A percentile compares a stretch with the other conserved stretches of the same genome.
Conservation (phyloP, 2,797 vertebrate genomes). For the Alauda arvensis region DNA sequence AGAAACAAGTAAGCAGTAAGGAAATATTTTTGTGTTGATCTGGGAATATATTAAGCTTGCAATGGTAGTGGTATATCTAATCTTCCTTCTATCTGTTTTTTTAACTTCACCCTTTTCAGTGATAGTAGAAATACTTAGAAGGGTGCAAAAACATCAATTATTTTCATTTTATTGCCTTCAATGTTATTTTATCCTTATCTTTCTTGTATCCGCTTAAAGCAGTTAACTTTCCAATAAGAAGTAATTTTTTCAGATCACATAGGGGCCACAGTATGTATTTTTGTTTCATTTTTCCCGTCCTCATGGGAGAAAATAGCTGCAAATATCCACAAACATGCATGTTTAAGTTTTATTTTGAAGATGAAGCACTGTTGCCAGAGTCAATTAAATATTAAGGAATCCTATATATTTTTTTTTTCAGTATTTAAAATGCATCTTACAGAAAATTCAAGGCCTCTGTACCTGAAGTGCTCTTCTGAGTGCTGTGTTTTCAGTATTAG, state of each 20-base stretch:
- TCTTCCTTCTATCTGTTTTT: slow-evolving; percentile 22
- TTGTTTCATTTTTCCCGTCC: background rate
- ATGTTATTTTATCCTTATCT: background rate
- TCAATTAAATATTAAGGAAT: background rate
- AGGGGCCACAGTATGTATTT: background rate
- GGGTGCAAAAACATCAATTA: background rate
- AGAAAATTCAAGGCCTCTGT: background rate
- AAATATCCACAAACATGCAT: background rate
- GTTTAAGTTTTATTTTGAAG: background rate
- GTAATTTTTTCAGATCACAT: background rate
- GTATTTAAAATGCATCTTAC: background rate
- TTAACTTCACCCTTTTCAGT: slow-evolving; percentile 12
- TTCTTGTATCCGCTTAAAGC: background rate
- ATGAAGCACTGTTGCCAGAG: background rate
- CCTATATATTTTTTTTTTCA: accelerated
- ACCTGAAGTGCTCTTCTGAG: background rate
- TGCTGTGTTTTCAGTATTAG: background rate
- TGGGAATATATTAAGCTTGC: background rate
- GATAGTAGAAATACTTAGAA: slow-evolving; percentile 36
- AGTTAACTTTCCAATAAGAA: background rate
- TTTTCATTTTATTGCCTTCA: background rate
- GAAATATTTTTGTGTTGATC: background rate
- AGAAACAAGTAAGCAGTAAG: background rate
- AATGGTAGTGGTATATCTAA: background rate
- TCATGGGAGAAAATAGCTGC: background rate